These are phyloP conservation scores for Eospalax fontanierii DNA, from an alignment of 2,797 vertebrate species.

Conservation along the genomic window DNA sequence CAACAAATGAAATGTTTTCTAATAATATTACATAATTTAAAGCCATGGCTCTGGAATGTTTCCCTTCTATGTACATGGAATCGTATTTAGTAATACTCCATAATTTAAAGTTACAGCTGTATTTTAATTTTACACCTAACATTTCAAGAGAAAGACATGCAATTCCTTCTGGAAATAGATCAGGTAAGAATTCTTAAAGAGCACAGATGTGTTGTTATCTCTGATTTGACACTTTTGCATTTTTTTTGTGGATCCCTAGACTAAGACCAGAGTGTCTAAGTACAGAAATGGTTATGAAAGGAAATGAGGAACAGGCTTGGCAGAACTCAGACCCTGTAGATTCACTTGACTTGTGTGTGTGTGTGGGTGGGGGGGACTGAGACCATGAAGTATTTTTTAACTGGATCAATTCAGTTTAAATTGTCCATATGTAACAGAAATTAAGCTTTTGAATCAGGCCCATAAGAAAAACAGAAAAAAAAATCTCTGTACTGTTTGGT, in stretches of 20 bases:
- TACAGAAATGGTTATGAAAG: constrained; percentile 39
- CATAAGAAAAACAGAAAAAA: constrained; percentile 15
- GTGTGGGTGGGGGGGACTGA: too few species aligned
- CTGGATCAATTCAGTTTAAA: constrained; percentile 40
- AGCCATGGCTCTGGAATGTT: not conserved
- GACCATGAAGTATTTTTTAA: not conserved
- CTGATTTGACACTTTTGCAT: constrained; percentile 41
- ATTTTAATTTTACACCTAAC: constrained; percentile 46
- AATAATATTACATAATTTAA: constrained; percentile 63
- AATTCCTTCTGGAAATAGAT: constrained; percentile 45
- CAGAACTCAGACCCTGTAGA: not conserved
- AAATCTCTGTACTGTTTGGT: not conserved
- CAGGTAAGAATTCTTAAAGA: constrained; percentile 26
- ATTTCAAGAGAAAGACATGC: constrained; percentile 41
- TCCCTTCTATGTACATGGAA: constrained; percentile 29
- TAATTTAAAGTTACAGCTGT: constrained; percentile 40
- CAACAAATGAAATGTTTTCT: constrained; percentile 58
- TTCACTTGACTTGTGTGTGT: not conserved
- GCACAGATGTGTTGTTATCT: not conserved
- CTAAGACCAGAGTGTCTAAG: not conserved
- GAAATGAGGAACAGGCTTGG: not conserved
- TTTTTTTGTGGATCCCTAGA: not conserved
- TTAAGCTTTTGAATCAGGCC: constrained; percentile 56
- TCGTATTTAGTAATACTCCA: not conserved
- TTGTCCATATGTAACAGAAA: constrained; percentile 15